Evolutionary conservation across 2,113 vertebrate genomes (phyloP), one percentile per base, ranked within the genome.

Genomic region (Hydrolagus affinis): DNA sequence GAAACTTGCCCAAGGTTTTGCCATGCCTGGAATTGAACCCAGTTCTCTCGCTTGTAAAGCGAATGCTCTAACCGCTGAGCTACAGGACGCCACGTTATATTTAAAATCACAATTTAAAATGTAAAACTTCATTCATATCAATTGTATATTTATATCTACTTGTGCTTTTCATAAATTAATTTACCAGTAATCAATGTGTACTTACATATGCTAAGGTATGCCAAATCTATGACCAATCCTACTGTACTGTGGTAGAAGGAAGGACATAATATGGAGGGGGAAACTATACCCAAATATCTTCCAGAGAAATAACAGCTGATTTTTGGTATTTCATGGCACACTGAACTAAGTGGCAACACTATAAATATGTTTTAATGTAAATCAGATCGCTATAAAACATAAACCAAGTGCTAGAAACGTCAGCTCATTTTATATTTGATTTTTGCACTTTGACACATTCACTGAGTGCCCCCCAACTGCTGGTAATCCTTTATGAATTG

Each of bases 381-480:
- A 96, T 96, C 95, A 96, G 88, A 90, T 93, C 93, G 92, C 91
- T 92, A 92, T 94, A 95, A 95, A 96, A 95, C 91, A 44, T 93
- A 94, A 94, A 93, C 94, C 94, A 95, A 94, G 95, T 95, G 92
- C 96, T 93, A 94, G 92, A 94, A 94, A 88, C 91, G 90, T 92
- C 89, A 95, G 94, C 94, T 94, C 95, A 93, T 94, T 95, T 92
- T 93, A 92, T 90, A 90, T 89, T 92, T n/a, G 9, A 70, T 70
- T 23, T n/a, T 17, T 44, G 44, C 44, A 44, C 44, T 44, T 44
- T 44, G 44, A 44, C 44, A 44, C 44, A 44, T 44, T 6, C 44
- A 44, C 44, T 44, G 44, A 44, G 44, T 44, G 3, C 68, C 19
- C 17, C 15, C 68, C n/a, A 8, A n/a, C 68, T 70, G 68, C 9